phyloP scores from a whole-genome alignment of 64 coral and sea anemone genomes.

The Montipora efflorescens region DNA sequence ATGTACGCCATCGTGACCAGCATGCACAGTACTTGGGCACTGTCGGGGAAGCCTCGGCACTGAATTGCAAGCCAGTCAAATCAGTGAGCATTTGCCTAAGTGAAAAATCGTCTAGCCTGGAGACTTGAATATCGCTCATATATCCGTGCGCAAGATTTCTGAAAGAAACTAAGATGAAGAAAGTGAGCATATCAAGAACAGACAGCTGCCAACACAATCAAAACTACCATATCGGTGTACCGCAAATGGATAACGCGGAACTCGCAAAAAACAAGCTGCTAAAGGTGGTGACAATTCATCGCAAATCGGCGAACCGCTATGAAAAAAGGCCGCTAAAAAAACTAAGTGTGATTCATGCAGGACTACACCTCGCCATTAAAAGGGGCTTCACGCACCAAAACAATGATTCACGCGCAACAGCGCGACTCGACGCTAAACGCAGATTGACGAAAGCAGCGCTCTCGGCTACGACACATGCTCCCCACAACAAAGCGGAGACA shows the following conservation, averaged over 20 bases:
- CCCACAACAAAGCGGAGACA: slow-evolving; percentile 25
- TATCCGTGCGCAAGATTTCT: neutral
- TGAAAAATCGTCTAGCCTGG: neutral
- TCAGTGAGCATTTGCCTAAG: neutral
- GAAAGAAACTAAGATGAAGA: neutral
- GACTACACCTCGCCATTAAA: too few relatives aligned
- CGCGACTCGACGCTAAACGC: too few relatives aligned
- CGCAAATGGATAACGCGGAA: neutral
- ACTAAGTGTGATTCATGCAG: too few relatives aligned
- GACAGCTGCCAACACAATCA: neutral
- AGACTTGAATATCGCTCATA: neutral
- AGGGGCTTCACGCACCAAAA: too few relatives aligned
- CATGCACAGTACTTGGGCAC: slow-evolving; percentile 5
- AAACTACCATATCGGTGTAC: neutral
- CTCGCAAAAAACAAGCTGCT: slow-evolving; percentile 3
- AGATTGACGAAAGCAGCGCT: too few relatives aligned
- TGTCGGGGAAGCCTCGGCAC: neutral
- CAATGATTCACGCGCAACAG: too few relatives aligned
- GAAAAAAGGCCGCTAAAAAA: too few relatives aligned
- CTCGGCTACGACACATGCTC: slow-evolving; percentile 8
- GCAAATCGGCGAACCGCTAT: too few relatives aligned
- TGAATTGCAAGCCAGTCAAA: neutral
- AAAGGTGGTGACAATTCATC: too few relatives aligned
- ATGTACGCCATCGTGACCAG: neutral
- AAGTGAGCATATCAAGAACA: neutral